Evolutionary conservation across 2,797 vertebrate species (phyloP).

Genomic region (Pseudopleuronectes americanus): DNA sequence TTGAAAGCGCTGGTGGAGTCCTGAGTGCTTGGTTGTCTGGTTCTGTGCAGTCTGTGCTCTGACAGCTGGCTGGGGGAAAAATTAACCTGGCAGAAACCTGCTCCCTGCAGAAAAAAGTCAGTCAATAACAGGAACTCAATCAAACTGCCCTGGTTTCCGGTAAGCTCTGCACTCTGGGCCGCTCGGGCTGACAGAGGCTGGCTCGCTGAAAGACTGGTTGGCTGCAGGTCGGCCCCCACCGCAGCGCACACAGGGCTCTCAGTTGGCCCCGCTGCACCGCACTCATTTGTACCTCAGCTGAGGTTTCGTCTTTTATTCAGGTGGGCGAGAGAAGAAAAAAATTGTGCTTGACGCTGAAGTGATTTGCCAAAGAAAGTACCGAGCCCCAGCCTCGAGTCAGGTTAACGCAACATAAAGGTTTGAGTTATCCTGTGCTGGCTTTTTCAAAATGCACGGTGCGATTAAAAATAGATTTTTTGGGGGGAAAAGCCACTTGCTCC

Average conservation of each 20-base stretch:
- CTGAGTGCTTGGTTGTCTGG: constrained; percentile 56
- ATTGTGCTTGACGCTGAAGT: constrained; percentile 47
- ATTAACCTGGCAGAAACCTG: constrained; percentile 81
- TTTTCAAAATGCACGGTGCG: constrained; percentile 45
- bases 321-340: constrained; percentile 43
- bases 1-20: constrained; percentile 52
- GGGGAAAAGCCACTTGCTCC: constrained; percentile 25
- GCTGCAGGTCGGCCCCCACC: constrained; percentile 72
- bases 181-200: constrained; percentile 76
- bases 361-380: constrained; percentile 75
- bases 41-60: constrained; percentile 74
- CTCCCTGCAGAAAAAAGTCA: constrained; percentile 78
- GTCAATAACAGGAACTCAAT: constrained; percentile 96
- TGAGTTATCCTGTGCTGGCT: constrained; percentile 53
- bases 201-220: constrained; percentile 76
- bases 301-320: constrained; percentile 75
- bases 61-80: constrained; percentile 78
- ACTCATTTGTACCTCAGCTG: constrained; percentile 80
- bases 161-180: constrained; percentile 79
- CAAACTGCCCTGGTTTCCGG: constrained; percentile 91
- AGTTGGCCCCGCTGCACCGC: constrained; percentile 68
- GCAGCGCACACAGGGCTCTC: constrained; percentile 69
- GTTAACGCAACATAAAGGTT: constrained; percentile 64
- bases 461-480: constrained; percentile 49
- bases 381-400: constrained; percentile 57